Conservation (phyloP, 1,140 invertebrate genomes). For the Drosophila cardini region DNA sequence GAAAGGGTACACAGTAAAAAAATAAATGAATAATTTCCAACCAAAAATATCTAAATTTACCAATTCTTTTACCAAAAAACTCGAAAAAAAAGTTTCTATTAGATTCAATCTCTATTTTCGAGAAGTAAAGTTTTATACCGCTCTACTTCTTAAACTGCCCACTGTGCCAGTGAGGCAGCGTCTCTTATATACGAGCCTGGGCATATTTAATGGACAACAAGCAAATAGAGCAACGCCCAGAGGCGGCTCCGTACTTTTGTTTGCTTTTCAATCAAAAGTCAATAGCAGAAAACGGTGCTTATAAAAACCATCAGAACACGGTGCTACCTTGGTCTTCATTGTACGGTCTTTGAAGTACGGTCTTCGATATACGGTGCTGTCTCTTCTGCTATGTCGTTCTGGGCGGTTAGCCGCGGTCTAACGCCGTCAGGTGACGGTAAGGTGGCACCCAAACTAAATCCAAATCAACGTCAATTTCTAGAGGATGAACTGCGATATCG, state of each 20-base stretch:
- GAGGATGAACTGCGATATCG: constrained; percentile 81
- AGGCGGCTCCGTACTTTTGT: constrained; percentile 67
- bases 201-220: constrained; percentile 72
- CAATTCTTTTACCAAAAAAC: no score
- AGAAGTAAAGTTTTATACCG: no score
- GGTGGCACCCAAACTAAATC: constrained; percentile 79
- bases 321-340: background rate
- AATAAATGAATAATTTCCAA: no score
- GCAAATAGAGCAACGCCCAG: constrained; percentile 56
- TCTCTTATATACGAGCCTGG: constrained; percentile 15
- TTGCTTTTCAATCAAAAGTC: constrained; percentile 82
- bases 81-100: no score
- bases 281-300: constrained; percentile 62
- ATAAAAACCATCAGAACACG: constrained; percentile 41
- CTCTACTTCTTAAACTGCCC: no score
- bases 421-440: constrained; percentile 62
- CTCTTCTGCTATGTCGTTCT: constrained; percentile 74
- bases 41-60: no score
- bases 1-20: no score
- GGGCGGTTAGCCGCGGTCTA: constrained; percentile 73
- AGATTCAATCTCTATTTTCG: no score
- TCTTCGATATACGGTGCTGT: no score
- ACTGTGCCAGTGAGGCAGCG: background rate
- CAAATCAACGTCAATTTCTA: constrained; percentile 81
- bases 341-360: no score